Evolutionary conservation across 2,797 vertebrate species (phyloP).

Genomic region (Pangasius mekongensis): DNA sequence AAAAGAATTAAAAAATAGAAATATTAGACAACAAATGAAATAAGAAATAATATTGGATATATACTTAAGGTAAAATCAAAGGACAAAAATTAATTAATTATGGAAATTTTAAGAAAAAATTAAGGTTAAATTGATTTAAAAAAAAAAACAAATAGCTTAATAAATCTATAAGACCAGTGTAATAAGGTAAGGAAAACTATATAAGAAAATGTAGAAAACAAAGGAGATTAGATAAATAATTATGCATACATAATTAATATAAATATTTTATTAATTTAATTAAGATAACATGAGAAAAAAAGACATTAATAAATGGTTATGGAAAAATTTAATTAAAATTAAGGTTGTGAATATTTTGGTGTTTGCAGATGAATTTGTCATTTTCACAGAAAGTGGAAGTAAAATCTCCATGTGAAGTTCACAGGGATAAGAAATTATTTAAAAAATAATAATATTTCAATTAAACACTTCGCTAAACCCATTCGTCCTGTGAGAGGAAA

Average conservation of each 20-base stretch:
- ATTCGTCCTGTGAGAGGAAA: conserved; percentile 4
- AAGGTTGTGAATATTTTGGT: not conserved
- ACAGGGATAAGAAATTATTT: not conserved
- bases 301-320: not conserved
- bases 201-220: too few species aligned
- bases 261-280: not conserved
- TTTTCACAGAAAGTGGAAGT: not conserved
- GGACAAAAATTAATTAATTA: too few species aligned
- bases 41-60: too few species aligned
- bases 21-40: too few species aligned
- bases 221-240: too few species aligned
- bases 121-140: too few species aligned
- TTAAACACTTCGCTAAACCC: conserved; percentile 21
- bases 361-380: not conserved
- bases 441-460: conserved; percentile 11
- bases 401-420: not conserved
- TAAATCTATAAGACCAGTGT: too few species aligned
- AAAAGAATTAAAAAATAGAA: too few species aligned
- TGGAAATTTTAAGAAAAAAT: not conserved
- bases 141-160: too few species aligned
- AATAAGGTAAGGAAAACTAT: too few species aligned
- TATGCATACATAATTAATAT: not conserved
- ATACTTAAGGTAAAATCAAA: too few species aligned
- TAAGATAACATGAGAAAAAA: not conserved
- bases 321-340: not conserved